phyloP scores from a whole-genome alignment of 2,888 invertebrate genomes.

The Apotomis turbidana region DNA sequence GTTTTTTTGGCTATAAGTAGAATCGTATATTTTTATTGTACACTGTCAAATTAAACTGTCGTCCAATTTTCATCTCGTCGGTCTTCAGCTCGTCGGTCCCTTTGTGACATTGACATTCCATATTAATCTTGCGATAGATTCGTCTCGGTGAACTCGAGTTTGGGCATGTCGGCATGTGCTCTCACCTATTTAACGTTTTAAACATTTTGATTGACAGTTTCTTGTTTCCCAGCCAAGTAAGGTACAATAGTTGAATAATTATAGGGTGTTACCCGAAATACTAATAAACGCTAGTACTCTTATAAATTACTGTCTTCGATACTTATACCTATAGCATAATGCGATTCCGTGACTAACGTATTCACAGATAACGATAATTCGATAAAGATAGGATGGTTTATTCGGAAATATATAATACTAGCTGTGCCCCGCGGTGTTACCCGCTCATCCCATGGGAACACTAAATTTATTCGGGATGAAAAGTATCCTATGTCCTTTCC shows the following conservation, averaged over 20 bases:
- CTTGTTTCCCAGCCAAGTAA: conserved; percentile 21
- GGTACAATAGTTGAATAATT: conserved; percentile 13
- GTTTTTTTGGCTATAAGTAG: background rate
- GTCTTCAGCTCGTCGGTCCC: background rate
- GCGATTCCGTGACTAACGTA: too few relatives aligned
- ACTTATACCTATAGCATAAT: too few relatives aligned
- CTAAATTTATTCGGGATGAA: too few relatives aligned
- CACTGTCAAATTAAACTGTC: background rate
- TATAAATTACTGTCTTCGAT: too few relatives aligned
- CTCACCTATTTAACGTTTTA: background rate
- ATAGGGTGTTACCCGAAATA: background rate
- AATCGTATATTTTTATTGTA: background rate
- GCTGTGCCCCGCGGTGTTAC: too few relatives aligned
- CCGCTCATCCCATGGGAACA: too few relatives aligned
- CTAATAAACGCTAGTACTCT: too few relatives aligned
- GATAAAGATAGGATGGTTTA: too few relatives aligned
- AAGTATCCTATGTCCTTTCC: too few relatives aligned
- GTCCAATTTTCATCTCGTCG: background rate
- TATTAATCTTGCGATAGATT: background rate
- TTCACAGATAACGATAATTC: too few relatives aligned
- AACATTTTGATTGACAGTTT: conserved; percentile 2
- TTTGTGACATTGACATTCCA: background rate
- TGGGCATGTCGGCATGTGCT: background rate
- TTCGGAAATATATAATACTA: too few relatives aligned
- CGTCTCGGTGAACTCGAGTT: background rate